These are phyloP conservation scores for Linhomoeus sp. DNA, from an alignment of 2,888 invertebrate genomes.

Conservation along the genomic window DNA sequence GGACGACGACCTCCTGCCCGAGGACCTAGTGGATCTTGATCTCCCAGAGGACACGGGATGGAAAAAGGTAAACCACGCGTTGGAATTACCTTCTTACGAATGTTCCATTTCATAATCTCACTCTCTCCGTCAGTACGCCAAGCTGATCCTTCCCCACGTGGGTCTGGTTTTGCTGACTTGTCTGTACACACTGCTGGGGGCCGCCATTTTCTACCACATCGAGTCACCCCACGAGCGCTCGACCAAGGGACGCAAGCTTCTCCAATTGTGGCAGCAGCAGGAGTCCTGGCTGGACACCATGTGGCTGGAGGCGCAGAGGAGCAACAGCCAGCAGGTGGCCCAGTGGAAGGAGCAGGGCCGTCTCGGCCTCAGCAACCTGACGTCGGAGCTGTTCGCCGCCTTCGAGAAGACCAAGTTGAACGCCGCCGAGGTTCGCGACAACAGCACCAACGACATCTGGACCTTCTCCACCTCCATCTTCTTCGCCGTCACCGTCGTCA, in stretches of 20 bases:
- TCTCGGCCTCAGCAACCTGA: conserved; percentile 7
- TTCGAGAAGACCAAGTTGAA: conserved; percentile 25
- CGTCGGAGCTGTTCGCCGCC: conserved; percentile 24
- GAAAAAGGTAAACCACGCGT: no score
- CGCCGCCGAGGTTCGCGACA: conserved; percentile 15
- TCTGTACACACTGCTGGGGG: conserved; percentile 20
- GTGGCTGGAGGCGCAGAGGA: no score
- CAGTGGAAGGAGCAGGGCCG: no score
- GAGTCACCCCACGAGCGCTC: neutral
- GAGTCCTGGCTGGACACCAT: no score
- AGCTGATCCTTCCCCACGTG: conserved; percentile 25
- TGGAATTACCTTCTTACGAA: no score
- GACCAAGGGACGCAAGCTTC: no score
- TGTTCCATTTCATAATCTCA: no score
- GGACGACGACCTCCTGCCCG: no score
- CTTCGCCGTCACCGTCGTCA: conserved; percentile 27
- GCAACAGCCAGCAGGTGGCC: no score
- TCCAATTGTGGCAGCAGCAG: no score
- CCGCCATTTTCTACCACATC: conserved; percentile 3
- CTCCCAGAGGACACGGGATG: no score
- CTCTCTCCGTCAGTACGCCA: conserved; percentile 27
- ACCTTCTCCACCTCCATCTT: conserved; percentile 27
- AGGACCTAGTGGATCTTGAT: no score
- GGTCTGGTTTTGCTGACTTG: conserved; percentile 25
- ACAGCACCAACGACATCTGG: conserved; percentile 24